Conservation (phyloP, 1,140 invertebrate genomes). For the Homalodisca vitripennis region DNA sequence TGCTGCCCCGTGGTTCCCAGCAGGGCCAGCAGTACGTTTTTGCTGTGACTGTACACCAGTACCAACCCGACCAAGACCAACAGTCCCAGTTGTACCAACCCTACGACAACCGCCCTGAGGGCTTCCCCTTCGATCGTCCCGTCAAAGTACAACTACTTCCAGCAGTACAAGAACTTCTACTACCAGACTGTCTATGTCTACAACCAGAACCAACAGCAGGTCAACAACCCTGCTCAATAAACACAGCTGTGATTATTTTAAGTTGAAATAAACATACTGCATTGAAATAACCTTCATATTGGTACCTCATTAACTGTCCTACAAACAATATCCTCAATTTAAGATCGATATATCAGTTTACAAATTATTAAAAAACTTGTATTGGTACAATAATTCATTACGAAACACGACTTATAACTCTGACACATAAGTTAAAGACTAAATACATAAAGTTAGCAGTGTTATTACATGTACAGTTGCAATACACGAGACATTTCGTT, state of each 20-base stretch:
- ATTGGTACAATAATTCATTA: too few relatives aligned
- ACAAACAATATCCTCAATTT: too few relatives aligned
- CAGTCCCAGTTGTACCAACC: constrained; percentile 27
- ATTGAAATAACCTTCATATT: too few relatives aligned
- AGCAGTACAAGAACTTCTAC: constrained; percentile 27
- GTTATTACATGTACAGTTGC: too few relatives aligned
- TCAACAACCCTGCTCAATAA: too few relatives aligned
- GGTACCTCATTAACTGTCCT: too few relatives aligned
- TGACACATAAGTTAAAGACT: too few relatives aligned
- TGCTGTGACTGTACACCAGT: constrained; percentile 54
- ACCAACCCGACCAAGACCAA: constrained; percentile 41
- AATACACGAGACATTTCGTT: too few relatives aligned
- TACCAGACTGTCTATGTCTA: constrained; percentile 33
- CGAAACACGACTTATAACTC: too few relatives aligned
- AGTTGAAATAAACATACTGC: not conserved
- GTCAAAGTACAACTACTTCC: constrained; percentile 22
- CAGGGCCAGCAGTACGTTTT: constrained; percentile 60
- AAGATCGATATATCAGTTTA: too few relatives aligned
- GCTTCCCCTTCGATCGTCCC: constrained; percentile 40
- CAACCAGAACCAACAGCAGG: constrained; percentile 15
- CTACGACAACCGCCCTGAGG: constrained; percentile 32
- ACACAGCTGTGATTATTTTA: not conserved
- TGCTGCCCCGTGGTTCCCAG: constrained; percentile 59
- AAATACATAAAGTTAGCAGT: too few relatives aligned
- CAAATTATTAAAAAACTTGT: too few relatives aligned